These are phyloP conservation scores for Rhabdophis nuchalis DNA, from an alignment of 2,797 vertebrate genomes.

Conservation along the genomic window DNA sequence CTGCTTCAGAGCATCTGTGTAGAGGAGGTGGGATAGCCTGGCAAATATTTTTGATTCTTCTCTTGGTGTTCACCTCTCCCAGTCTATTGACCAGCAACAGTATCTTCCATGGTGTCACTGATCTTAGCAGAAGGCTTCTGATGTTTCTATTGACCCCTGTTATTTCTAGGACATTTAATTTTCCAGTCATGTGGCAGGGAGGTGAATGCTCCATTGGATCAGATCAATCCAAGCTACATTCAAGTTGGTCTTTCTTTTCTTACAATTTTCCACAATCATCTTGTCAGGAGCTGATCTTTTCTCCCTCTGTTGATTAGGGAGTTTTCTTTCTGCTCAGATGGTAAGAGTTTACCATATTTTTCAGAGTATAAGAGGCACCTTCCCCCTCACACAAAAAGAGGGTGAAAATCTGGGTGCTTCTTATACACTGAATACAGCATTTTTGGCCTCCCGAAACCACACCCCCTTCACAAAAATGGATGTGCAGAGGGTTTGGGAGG, in stretches of 20 bases:
- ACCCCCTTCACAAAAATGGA: no score
- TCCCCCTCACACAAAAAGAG: no score
- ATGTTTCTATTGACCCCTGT: background rate
- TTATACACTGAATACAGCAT: no score
- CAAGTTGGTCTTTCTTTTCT: background rate
- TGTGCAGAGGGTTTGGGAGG: no score
- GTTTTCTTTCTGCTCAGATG: background rate
- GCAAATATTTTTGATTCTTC: background rate
- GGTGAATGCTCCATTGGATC: no score
- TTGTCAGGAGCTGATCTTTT: background rate
- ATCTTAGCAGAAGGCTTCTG: background rate
- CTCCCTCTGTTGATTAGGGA: background rate
- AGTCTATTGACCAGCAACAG: background rate
- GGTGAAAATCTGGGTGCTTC: no score
- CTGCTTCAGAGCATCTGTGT: background rate
- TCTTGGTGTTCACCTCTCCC: background rate
- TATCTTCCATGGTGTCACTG: background rate
- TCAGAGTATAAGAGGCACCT: no score
- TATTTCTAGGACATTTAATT: background rate
- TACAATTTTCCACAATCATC: background rate
- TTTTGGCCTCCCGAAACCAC: no score
- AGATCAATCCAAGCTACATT: background rate
- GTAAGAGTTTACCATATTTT: background rate
- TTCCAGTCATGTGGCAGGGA: background rate
- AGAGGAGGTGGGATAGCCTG: background rate